Base-by-base conservation (phyloP, 2,797 vertebrate genomes). In the Tachyglossus aculeatus region DNA sequence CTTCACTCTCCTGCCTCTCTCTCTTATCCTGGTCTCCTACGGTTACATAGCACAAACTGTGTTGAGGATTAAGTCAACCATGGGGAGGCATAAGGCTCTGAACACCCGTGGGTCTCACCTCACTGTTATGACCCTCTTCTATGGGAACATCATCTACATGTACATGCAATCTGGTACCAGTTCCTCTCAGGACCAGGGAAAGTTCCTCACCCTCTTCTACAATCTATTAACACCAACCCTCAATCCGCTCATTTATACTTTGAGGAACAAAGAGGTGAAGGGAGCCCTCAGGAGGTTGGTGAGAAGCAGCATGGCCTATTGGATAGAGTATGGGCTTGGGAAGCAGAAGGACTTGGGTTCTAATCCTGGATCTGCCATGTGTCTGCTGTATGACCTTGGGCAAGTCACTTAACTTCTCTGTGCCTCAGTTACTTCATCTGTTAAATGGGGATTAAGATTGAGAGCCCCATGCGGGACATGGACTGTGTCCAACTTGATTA, bases 191-290 rank as follows among this genome's bases (percentile, higher is more conserved):
- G 85, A 85, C 4, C 31, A 81, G 25, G 80, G 81, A 53, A 83
- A 83, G 44, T 67, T 80, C 25, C 67, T 85, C 0, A 70, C 76
- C 0, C 34, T 87, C 3, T 85, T 85, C 53, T 87, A 83, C 6
- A 78, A 80, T 16, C 62, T 85, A 4, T 59, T 87, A 24, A 87
- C 80, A 10, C 78, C 80, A 16, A 32, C 80, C 44, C 56, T 83
- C 8, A 83, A 85, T 34, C 85, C 80, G 34, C 25, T 87, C 19
- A 85, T 87, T 33, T 81, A 85, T n/a, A 81, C 75, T 27, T 41
- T 87, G 48, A 81, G 78, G 48, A 87, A 85, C 54, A 80, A 66
- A 19, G 75, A 81, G 16, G 75, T 85, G 52, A 81, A 77, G 25
- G 63, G 58, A 3, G 62, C 78, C 1, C 50, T 87, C 13, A 62